phyloP scores from a whole-genome alignment of 2,888 invertebrate genomes.

The Chrysolina oricalcia region DNA sequence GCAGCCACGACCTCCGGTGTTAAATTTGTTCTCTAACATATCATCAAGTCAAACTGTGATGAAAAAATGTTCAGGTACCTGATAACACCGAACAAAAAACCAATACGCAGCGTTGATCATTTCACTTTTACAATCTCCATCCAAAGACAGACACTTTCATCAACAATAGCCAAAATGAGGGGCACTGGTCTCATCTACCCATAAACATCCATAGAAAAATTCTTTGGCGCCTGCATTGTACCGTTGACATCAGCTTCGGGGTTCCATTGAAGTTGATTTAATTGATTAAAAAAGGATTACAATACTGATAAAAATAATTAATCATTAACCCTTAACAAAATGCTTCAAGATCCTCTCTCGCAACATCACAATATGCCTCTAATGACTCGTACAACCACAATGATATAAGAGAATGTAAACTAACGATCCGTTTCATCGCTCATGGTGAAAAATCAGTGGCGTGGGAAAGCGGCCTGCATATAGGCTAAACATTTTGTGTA shows the following conservation, averaged over 20 bases:
- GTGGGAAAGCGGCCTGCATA: slow-evolving; percentile 32
- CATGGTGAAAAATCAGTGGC: slow-evolving; percentile 60
- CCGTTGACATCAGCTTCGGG: slow-evolving; percentile 61
- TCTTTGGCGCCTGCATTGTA: slow-evolving; percentile 61
- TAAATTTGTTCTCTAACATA: not conserved
- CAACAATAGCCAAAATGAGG: slow-evolving; percentile 61
- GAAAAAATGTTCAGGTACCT: not conserved
- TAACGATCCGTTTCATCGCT: slow-evolving; percentile 71
- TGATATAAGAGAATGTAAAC: slow-evolving; percentile 69
- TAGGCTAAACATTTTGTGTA: too few species aligned
- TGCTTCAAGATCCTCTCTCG: slow-evolving; percentile 64
- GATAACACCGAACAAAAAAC: not conserved
- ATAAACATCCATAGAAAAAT: slow-evolving; percentile 51
- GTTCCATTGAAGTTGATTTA: slow-evolving; percentile 63
- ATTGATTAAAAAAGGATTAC: slow-evolving; percentile 70
- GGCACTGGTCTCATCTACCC: slow-evolving; percentile 44
- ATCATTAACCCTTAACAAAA: slow-evolving; percentile 69
- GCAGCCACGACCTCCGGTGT: too few species aligned
- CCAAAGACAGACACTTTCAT: slow-evolving; percentile 64
- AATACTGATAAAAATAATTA: slow-evolving; percentile 68
- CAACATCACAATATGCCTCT: slow-evolving; percentile 66
- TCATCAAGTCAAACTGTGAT: not conserved
- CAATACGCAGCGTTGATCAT: not conserved
- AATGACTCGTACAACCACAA: slow-evolving; percentile 69
- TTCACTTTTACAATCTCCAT: slow-evolving; percentile 40